Evolutionary conservation across 2,113 vertebrate genomes (phyloP), one percentile per base, ranked within the genome.

Genomic region (Orycteropus afer): DNA sequence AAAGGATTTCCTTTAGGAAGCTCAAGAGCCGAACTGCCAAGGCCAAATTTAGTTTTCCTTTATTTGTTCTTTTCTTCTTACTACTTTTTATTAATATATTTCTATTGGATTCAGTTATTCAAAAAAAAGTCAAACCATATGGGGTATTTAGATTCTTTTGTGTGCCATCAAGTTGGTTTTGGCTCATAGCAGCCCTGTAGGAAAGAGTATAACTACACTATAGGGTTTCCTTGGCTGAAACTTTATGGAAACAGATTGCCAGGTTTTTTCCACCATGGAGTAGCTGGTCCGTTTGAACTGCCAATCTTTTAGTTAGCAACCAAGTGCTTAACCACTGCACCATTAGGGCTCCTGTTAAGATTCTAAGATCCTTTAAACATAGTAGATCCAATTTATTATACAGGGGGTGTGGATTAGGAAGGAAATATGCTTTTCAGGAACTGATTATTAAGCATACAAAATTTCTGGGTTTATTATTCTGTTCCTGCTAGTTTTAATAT

Each of bases 1-100:
- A 77, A 85, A 32, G 40, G 34, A 45, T 79, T 92, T 95, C 79
- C 71, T 86, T 79, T 57, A 13, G 37, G 74, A 82, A 92, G 67
- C 18, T 55, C 57, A 82, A 40, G 9, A 90, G 61, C 25, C 32
- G 51, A 71, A n/a, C 29, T n/a, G 9, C 25, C 34, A 71, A 78
- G 49, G 32, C 61, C 80, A 92, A 65, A 77, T 85, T 81, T 67
- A 78, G 67, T 91, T 67, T 92, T 89, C 34, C 57, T 86, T 77
- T 93, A 53, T 45, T 76, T 82, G 69, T 45, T 86, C 91, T 27
- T 55, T 80, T 74, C 71, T 91, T 63, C 20, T 63, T 23, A 45
- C 37, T 59, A 29, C 29, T 37, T 59, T 93, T 47, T 25, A 55
- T 81, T 65, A 84, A 17, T 40, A 7, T 34, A 63, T n/a, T 29